A percentile compares a stretch with the other conserved stretches of the same genome.
Evolutionary conservation across 1,140 invertebrate genomes (phyloP).

Genomic region (Drosophila melanogaster): Release_6_plus_ISO1_MT NT_033777.3:21208001-21208500

Average conservation of each 20-base stretch:
- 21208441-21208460: slow-evolving; percentile 47
- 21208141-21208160: not conserved
- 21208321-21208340: slow-evolving; percentile 45
- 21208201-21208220: slow-evolving; percentile 59
- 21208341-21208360: slow-evolving; percentile 23
- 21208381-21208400: slow-evolving; percentile 61
- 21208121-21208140: slow-evolving; percentile 15
- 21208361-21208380: slow-evolving; percentile 46
- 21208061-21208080: slow-evolving; percentile 25
- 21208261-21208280: slow-evolving; percentile 36
- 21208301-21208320: slow-evolving; percentile 48
- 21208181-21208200: slow-evolving; percentile 25
- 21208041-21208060: slow-evolving; percentile 34
- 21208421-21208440: slow-evolving; percentile 26
- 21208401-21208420: slow-evolving; percentile 64
- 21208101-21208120: slow-evolving; percentile 52
- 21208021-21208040: not conserved
- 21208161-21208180: not conserved
- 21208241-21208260: slow-evolving; percentile 67
- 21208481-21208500: slow-evolving; percentile 84
- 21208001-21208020: not conserved
- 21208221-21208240: slow-evolving; percentile 76
- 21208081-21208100: slow-evolving; percentile 14
- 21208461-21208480: slow-evolving; percentile 73
- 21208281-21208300: slow-evolving; percentile 50